Percentiles rank a stretch among this genome's conserved stretches.
phyloP scores from a whole-genome alignment of 2,797 vertebrate species.

The Borostomias antarcticus region DNA sequence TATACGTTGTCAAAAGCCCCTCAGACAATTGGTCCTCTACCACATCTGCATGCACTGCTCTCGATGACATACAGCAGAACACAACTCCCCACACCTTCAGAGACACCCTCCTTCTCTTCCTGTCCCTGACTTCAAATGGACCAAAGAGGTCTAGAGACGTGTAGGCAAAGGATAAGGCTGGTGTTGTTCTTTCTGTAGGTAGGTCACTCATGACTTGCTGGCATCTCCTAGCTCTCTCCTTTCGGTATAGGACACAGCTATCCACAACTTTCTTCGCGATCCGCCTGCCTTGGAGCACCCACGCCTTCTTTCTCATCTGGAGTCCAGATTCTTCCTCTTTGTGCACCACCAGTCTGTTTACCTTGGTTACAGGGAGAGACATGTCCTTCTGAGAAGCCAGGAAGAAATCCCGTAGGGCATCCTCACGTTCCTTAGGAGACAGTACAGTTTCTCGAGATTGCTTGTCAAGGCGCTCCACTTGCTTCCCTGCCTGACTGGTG shows the following conservation, averaged over 20 bases:
- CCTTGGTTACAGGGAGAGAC: background rate
- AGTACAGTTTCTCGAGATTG: background rate
- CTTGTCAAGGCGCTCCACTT: background rate
- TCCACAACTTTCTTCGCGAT: slow-evolving; percentile 23
- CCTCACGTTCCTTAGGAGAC: background rate
- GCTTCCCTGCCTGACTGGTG: background rate
- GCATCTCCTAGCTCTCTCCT: background rate
- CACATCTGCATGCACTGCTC: slow-evolving; percentile 25
- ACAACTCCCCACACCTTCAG: slow-evolving; percentile 30
- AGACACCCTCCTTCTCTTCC: background rate
- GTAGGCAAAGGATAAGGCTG: slow-evolving; percentile 2
- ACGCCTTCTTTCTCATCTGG: slow-evolving; percentile 33
- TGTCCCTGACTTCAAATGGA: background rate
- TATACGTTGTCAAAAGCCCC: slow-evolving; percentile 7
- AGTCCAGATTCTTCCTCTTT: slow-evolving; percentile 10
- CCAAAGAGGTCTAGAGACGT: slow-evolving; percentile 15
- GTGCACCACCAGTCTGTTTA: slow-evolving; percentile 2
- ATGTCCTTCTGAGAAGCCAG: slow-evolving; percentile 10
- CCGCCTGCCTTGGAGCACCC: slow-evolving; percentile 29
- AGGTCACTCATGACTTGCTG: slow-evolving; percentile 10
- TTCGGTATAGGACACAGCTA: slow-evolving; percentile 1
- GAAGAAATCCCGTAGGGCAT: slow-evolving; percentile 13
- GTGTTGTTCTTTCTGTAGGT: background rate
- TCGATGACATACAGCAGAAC: slow-evolving; percentile 26
- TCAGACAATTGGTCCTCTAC: background rate